Conservation (phyloP, 2,113 vertebrate species). For the Axis porcinus region DNA sequence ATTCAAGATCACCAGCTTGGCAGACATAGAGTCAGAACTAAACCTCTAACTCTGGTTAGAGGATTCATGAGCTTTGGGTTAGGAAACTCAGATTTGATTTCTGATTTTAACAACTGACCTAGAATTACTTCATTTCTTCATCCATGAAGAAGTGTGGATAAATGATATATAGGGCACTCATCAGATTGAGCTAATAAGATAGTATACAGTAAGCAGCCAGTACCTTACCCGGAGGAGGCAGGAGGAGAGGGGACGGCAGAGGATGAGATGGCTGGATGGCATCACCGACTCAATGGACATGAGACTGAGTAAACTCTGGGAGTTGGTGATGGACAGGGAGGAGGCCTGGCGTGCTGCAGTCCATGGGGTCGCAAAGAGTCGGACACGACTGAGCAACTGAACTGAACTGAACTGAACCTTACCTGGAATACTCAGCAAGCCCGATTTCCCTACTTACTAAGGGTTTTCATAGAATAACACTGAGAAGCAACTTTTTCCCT, state of each 20-base stretch:
- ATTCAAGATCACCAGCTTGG: background rate
- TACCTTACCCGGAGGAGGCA: background rate
- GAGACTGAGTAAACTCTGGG: background rate
- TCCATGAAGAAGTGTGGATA: background rate
- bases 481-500: background rate
- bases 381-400: rapidly evolving
- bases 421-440: background rate
- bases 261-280: background rate
- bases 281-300: background rate
- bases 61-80: background rate
- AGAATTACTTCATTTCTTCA: background rate
- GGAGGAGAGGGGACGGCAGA: background rate
- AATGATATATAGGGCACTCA: background rate
- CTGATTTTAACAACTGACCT: background rate
- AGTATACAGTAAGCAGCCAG: background rate
- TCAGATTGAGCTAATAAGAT: background rate
- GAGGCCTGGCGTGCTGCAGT: background rate
- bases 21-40: background rate
- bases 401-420: background rate
- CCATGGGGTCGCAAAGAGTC: background rate
- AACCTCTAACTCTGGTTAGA: background rate
- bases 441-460: background rate
- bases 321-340: background rate
- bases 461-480: background rate
- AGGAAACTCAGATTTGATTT: background rate